phyloP scores from a whole-genome alignment of 1,140 invertebrate genomes.

The Listronotus oregonensis region DNA sequence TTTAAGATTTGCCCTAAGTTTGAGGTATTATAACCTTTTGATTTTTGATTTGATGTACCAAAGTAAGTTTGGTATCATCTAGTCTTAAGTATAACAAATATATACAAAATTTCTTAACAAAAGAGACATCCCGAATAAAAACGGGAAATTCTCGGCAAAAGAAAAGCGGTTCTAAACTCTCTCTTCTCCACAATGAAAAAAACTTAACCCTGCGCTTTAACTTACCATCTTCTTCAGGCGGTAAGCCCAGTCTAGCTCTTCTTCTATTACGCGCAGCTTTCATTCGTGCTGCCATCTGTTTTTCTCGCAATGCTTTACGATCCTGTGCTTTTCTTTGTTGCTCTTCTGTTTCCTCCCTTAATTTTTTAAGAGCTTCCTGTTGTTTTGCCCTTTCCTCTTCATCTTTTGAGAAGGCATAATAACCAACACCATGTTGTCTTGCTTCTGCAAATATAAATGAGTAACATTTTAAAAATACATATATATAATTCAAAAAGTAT shows the following conservation, averaged over 20 bases:
- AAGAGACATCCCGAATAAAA: too few species aligned
- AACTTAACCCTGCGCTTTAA: slow-evolving; percentile 6
- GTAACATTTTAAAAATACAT: too few species aligned
- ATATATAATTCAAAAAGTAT: too few species aligned
- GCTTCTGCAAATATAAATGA: slow-evolving; percentile 68
- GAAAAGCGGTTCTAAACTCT: too few species aligned
- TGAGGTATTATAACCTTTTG: too few species aligned
- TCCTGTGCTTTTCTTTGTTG: slow-evolving; percentile 70
- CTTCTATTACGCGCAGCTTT: slow-evolving; percentile 79
- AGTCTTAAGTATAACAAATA: too few species aligned
- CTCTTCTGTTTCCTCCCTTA: slow-evolving; percentile 72
- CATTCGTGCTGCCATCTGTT: slow-evolving; percentile 73
- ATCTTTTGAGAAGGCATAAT: slow-evolving; percentile 85
- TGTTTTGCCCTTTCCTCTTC: slow-evolving; percentile 76
- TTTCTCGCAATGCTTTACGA: slow-evolving; percentile 68
- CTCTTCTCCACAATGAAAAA: too few species aligned
- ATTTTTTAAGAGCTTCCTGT: slow-evolving; percentile 72
- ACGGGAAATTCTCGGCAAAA: too few species aligned
- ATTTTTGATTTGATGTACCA: too few species aligned
- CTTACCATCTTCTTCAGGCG: slow-evolving; percentile 63
- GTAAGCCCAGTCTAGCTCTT: slow-evolving; percentile 74
- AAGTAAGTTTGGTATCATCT: too few species aligned
- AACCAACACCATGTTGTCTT: slow-evolving; percentile 85
- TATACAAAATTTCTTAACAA: too few species aligned
- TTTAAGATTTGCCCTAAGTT: too few species aligned